phyloP scores from a whole-genome alignment of 2,888 invertebrate genomes.

The Molorchus minor region DNA sequence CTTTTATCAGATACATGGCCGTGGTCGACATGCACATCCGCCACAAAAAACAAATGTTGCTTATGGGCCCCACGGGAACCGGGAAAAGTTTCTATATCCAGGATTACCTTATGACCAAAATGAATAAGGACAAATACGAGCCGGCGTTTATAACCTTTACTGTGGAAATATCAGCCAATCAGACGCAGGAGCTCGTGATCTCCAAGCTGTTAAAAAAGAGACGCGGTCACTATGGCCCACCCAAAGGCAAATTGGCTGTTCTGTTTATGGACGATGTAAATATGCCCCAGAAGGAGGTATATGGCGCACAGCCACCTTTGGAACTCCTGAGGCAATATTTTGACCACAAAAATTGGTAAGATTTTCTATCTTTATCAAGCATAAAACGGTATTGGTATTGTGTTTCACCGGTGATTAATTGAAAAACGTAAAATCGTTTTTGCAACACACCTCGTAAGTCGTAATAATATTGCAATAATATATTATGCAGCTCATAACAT shows the following conservation, averaged over 20 bases:
- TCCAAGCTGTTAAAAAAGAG: constrained; percentile 75
- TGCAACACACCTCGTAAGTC: no score
- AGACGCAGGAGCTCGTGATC: constrained; percentile 81
- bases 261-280: constrained; percentile 91
- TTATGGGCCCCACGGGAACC: constrained; percentile 87
- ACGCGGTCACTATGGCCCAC: constrained; percentile 80
- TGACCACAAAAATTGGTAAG: constrained; percentile 81
- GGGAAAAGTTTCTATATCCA: constrained; percentile 87
- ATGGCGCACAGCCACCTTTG: constrained; percentile 87
- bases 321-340: constrained; percentile 84
- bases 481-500: no score
- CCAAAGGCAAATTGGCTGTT: constrained; percentile 74
- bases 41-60: constrained; percentile 72
- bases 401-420: no score
- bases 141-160: constrained; percentile 86
- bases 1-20: constrained; percentile 73
- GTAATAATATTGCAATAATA: no score
- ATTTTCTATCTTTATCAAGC: not conserved
- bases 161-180: constrained; percentile 82
- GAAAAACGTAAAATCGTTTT: no score
- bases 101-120: constrained; percentile 73
- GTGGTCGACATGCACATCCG: constrained; percentile 80
- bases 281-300: constrained; percentile 84
- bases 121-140: constrained; percentile 74
- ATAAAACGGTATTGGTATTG: no score